Conservation (phyloP, 2,113 vertebrate species). For the Saccopteryx bilineata region DNA sequence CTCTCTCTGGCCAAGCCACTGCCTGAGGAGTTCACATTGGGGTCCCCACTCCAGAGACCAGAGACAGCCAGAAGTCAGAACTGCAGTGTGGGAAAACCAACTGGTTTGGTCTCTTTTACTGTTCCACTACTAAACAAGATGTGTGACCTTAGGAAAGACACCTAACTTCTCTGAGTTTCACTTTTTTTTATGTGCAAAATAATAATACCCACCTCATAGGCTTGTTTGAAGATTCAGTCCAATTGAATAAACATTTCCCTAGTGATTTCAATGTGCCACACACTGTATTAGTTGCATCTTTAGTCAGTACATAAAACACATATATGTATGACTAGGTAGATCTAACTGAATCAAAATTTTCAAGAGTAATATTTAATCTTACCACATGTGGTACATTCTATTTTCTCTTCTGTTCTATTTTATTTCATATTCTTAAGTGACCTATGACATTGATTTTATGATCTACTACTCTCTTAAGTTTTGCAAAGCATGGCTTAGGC, state of each 20-base stretch:
- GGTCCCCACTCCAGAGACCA: background rate
- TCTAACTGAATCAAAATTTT: background rate
- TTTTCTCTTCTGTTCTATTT: conserved; percentile 11
- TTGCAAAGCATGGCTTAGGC: background rate
- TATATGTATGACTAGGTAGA: too few relatives aligned
- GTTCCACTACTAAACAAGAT: background rate
- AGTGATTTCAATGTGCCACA: background rate
- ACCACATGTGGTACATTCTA: background rate
- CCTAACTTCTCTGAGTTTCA: background rate
- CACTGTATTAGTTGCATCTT: background rate
- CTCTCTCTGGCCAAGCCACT: background rate
- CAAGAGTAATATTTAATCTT: background rate
- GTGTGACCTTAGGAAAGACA: background rate
- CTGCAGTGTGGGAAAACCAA: background rate
- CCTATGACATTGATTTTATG: background rate
- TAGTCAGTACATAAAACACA: background rate
- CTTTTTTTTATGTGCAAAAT: background rate
- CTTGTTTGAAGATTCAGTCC: background rate
- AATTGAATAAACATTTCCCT: background rate
- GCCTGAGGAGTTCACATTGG: background rate
- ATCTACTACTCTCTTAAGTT: background rate
- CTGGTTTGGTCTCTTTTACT: background rate
- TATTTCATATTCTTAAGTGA: background rate
- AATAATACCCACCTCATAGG: background rate
- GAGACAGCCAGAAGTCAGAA: background rate